phyloP scores from a whole-genome alignment of 2,113 vertebrate species.

The Fulmarus glacialis region DNA sequence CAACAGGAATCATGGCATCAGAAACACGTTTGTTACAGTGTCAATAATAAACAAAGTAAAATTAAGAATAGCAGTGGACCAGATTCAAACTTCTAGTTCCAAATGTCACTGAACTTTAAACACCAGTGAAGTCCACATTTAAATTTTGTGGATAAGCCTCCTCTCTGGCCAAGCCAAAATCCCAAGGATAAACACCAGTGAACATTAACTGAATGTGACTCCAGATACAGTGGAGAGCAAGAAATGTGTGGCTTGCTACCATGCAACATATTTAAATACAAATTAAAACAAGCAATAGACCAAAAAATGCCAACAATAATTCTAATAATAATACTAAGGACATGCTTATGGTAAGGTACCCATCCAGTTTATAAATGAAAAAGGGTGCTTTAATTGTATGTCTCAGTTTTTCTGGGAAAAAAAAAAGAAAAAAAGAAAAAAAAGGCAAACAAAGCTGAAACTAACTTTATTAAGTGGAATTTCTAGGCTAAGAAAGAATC shows the following conservation, averaged over 20 bases:
- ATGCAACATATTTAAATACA: background rate
- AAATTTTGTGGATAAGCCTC: background rate
- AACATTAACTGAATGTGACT: background rate
- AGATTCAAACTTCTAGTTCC: background rate
- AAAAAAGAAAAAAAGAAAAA: no score
- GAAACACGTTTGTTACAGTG: background rate
- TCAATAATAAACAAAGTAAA: background rate
- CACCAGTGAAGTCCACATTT: background rate
- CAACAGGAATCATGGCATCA: background rate
- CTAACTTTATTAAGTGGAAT: background rate
- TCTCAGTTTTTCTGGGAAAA: background rate
- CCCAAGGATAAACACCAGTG: background rate
- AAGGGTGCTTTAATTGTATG: background rate
- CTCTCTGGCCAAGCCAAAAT: background rate
- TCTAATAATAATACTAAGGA: background rate
- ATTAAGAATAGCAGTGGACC: background rate
- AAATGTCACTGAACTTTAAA: conserved; percentile 27
- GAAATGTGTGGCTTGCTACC: background rate
- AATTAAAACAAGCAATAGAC: background rate
- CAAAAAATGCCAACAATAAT: background rate
- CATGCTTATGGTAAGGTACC: background rate
- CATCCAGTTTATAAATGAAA: background rate
- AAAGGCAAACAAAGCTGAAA: background rate
- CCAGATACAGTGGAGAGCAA: background rate
- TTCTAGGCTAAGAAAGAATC: background rate